Base-by-base conservation (phyloP, 2,797 vertebrate genomes). In the Xiphophorus birchmanni region DNA sequence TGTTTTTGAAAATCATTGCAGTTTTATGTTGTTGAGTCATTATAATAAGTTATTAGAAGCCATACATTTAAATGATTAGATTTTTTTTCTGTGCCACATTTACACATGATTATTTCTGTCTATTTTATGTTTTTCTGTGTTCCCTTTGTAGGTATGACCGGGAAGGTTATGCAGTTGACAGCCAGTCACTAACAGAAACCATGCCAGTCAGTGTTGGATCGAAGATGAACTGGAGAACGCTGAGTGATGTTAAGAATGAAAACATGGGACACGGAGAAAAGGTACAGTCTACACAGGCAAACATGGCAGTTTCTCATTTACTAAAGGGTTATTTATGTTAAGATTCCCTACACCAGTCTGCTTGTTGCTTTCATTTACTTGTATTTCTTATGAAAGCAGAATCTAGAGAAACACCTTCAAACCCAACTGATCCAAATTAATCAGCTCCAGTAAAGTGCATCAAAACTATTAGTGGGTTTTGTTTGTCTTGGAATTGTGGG, bases 241-340 rank as follows among this genome's bases (percentile, higher is more conserved):
- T 95, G 76, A 91, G 86, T 4, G 92, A 93, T 0, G 9, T 94
- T 47, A 94, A 94, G 87, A 77, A 69, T 45, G 91, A 93, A 80
- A 63, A 86, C 1, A 56, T 94, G 90, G 94, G 93, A 77, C 92
- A 92, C 0, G 73, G 82, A 76, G 91, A 92, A 60, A 94, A 94
- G 94, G 94, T 94, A 47, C 47, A 54, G 21, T 76, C 1, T 67
- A 76, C 65, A 44, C 52, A 63, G 21, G 48, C 26, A 77, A 9
- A 67, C 63, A 58, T 47, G 56, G 10, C 63, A 73, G 35, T 42
- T 72, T 72, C 12, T 45, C n/a, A 44, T n/a, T 42, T 44, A 45
- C 26, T 42, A 5, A 13, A 45, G 23, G 23, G 5, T 44, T 13
- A 40, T 69, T 26, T 23, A 8, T 40, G 65, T 67, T 67, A 9